Percentiles rank a stretch among this genome's conserved stretches.
These are phyloP conservation scores for Tenrec ecaudatus DNA, from an alignment of 2,113 vertebrate species.

Conservation along the genomic window DNA sequence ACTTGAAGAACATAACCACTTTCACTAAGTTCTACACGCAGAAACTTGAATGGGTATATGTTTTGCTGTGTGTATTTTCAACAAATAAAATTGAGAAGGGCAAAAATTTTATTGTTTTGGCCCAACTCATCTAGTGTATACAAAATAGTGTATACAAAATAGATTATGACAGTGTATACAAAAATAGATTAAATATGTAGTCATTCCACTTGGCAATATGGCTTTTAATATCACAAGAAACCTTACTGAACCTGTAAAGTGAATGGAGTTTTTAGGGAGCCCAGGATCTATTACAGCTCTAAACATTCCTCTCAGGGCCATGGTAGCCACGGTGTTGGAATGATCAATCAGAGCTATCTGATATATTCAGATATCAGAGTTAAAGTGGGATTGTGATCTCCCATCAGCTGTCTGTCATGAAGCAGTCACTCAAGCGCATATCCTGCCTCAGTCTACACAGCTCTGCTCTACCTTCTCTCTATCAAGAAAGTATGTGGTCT, in stretches of 20 bases:
- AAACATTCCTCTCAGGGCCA: not conserved
- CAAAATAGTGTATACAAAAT: rapidly evolving
- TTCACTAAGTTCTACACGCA: too few species aligned
- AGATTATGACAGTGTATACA: rapidly evolving
- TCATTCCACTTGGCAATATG: rapidly evolving
- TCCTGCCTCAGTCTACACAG: too few species aligned
- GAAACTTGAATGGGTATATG: too few species aligned
- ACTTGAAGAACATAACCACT: not conserved
- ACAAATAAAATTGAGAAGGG: too few species aligned
- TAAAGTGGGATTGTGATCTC: not conserved
- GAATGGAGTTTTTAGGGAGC: too few species aligned
- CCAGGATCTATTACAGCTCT: rapidly evolving
- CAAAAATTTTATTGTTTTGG: too few species aligned
- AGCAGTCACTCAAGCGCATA: too few species aligned
- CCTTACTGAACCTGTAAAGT: not conserved
- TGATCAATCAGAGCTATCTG: rapidly evolving
- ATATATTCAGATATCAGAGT: rapidly evolving
- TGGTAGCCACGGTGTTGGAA: too few species aligned
- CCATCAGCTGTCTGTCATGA: not conserved
- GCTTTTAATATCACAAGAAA: not conserved
- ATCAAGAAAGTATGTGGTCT: not conserved
- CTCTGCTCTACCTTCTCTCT: too few species aligned
- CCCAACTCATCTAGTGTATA: rapidly evolving
- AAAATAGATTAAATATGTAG: too few species aligned
- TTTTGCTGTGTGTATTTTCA: too few species aligned